phyloP scores from a whole-genome alignment of 2,113 vertebrate species.

The Dipodomys merriami region DNA sequence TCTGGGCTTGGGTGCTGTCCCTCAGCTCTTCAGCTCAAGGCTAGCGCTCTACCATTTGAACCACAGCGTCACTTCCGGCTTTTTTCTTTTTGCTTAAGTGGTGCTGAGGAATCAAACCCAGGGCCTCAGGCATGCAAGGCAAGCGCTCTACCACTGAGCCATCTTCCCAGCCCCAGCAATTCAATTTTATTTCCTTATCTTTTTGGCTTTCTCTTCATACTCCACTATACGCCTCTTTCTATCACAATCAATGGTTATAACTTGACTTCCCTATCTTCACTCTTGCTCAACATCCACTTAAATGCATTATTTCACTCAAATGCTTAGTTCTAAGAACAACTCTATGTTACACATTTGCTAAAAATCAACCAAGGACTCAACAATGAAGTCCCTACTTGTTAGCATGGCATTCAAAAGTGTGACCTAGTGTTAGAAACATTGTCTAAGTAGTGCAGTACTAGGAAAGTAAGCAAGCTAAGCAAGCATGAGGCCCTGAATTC shows the following conservation, averaged over 20 bases:
- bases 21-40: too few species aligned
- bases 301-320: slow-evolving; percentile 30
- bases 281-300: background rate
- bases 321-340: slow-evolving; percentile 31
- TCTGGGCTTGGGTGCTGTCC: too few species aligned
- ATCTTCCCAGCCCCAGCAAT: background rate
- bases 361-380: slow-evolving; percentile 30
- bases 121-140: too few species aligned
- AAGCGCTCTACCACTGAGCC: too few species aligned
- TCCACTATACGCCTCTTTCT: background rate
- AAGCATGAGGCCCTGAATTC: too few species aligned
- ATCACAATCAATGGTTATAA: background rate
- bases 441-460: too few species aligned
- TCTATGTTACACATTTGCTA: slow-evolving; percentile 1
- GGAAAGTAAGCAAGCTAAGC: too few species aligned
- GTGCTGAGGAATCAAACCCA: too few species aligned
- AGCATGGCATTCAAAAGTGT: background rate
- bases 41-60: too few species aligned
- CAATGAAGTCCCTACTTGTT: slow-evolving; percentile 7
- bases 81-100: too few species aligned
- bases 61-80: too few species aligned
- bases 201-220: slow-evolving; percentile 22
- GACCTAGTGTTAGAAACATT: too few species aligned
- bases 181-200: slow-evolving; percentile 8
- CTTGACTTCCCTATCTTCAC: background rate